Evolutionary conservation across 2,797 vertebrate genomes (phyloP).

Genomic region (Clamator glandarius): DNA sequence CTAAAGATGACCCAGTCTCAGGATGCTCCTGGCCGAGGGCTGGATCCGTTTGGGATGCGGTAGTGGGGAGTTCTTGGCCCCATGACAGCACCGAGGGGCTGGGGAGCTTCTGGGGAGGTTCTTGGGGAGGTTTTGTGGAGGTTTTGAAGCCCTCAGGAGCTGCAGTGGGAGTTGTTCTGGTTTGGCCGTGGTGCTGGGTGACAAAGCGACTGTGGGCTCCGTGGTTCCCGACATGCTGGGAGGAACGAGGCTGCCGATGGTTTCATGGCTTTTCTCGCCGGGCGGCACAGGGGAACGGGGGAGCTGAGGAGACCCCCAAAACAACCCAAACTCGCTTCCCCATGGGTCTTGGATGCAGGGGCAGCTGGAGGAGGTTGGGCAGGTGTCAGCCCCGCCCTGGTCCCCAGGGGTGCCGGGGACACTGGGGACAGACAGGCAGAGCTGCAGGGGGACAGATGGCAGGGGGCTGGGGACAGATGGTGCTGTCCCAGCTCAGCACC

Average conservation of each 20-base stretch:
- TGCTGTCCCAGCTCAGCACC: neutral
- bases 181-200: neutral
- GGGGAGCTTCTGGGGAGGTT: neutral
- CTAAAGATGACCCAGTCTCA: neutral
- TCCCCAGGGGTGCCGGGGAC: neutral
- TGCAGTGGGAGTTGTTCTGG: fast-evolving
- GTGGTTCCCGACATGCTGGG: fast-evolving
- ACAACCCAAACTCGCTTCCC: neutral
- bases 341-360: neutral
- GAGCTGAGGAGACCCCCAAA: neutral
- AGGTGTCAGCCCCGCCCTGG: neutral
- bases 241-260: fast-evolving
- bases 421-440: neutral
- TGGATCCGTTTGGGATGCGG: too few relatives aligned
- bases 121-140: neutral
- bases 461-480: neutral
- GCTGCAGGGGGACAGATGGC: constrained; percentile 26
- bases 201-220: fast-evolving
- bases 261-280: neutral
- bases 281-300: fast-evolving
- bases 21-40: too few relatives aligned
- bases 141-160: neutral
- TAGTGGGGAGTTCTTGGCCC: neutral
- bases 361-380: neutral
- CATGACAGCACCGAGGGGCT: neutral